Evolutionary conservation across 2,888 invertebrate genomes (phyloP).

Genomic region (Archips crataeganus): DNA sequence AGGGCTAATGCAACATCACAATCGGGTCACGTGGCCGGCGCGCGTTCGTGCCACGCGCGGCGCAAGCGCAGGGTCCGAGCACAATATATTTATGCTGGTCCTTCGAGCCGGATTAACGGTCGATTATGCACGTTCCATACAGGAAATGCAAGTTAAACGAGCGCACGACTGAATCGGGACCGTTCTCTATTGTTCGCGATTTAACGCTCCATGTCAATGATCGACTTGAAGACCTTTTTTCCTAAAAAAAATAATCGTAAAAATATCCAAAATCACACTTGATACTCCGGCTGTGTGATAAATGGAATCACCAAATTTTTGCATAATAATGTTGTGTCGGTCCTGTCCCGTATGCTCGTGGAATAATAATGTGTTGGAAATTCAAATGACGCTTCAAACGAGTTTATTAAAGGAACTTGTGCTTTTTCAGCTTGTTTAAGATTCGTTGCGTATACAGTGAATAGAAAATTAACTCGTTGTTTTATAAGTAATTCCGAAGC

Average conservation of each 20-base stretch:
- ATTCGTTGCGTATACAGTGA: constrained; percentile 46
- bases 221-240: constrained; percentile 36
- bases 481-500: constrained; percentile 53
- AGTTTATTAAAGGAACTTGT: constrained; percentile 36
- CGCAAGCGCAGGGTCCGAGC: constrained; percentile 58
- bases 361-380: constrained; percentile 45
- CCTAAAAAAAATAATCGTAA: constrained; percentile 42
- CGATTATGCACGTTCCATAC: constrained; percentile 83
- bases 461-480: constrained; percentile 59
- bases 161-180: constrained; percentile 62
- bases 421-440: constrained; percentile 34
- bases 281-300: constrained; percentile 48
- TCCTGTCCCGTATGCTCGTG: constrained; percentile 39
- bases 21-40: constrained; percentile 80
- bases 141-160: constrained; percentile 72
- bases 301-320: constrained; percentile 57
- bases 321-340: constrained; percentile 59
- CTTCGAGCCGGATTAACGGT: constrained; percentile 79
- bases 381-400: constrained; percentile 46
- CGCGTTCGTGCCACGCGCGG: constrained; percentile 77
- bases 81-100: constrained; percentile 68
- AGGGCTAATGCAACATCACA: constrained; percentile 71
- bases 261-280: constrained; percentile 52
- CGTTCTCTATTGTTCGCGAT: constrained; percentile 63
- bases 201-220: constrained; percentile 15